Evolutionary conservation across 2,888 invertebrate species (phyloP), one percentile per base, ranked within the genome.

Genomic region (Stegophylla sp.): DNA sequence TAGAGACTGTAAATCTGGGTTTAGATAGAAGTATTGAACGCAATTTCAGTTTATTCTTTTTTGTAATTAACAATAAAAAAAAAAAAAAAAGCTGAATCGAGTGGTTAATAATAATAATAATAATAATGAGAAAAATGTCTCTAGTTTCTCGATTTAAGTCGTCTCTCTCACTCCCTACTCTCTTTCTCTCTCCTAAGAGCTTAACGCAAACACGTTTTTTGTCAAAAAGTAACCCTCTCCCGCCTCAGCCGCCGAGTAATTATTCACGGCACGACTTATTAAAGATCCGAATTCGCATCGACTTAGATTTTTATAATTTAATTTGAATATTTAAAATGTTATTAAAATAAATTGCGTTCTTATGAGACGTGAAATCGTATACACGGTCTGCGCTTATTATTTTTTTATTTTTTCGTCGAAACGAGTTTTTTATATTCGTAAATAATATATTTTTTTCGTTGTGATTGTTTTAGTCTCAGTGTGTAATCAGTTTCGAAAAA

Each of bases 291-390:
- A 61, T 61, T 73, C 48, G 20, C 61, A 61, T 61, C 28, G 20
- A 45, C 45, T 61, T 45, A 28, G 13, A 48, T 73, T 45, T 73
- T 45, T 61, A 48, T 61, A 61, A 61, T 73, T 73, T 61, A 28
- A 73, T 74, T 74, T 61, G 73, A 74, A 28, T 61, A 61, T 74
- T 74, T 20, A 48, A 74, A 61, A 48, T 61, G 45, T 73, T 28
- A 74, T 61, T 67, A 34, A 48, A 48, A 61, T 20, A 74, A 28
- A 61, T 61, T 20, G 61, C 13, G 26, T 73, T 61, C 45, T n/a
- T 73, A 28, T 61, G 20, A 45, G 7, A 26, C 3, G n/a, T n/a
- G n/a, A 41, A 64, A 64, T 12, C n/a, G 41, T 26, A 51, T 20
- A 7, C 7, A 34, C 34, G 34, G 34, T 34, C 7, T 7, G 34